These are phyloP conservation scores for Tinamus major DNA, from an alignment of 2,797 vertebrate species.

Conservation along the genomic window DNA sequence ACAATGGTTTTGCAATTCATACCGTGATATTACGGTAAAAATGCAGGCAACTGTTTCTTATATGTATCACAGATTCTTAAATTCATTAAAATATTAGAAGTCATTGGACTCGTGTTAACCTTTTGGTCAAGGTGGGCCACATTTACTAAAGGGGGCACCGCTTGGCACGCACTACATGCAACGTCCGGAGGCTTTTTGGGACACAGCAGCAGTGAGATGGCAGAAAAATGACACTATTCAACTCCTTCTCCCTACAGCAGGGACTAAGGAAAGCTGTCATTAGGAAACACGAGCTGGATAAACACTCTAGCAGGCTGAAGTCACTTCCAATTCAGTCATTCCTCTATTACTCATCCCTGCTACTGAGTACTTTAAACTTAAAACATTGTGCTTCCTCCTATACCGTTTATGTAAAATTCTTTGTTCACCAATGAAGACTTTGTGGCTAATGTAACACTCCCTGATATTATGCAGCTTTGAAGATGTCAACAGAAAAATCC, in stretches of 20 bases:
- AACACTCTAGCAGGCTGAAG: background rate
- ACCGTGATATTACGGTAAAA: background rate
- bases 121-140: background rate
- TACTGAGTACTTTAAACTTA: background rate
- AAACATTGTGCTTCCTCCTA: background rate
- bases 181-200: background rate
- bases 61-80: background rate
- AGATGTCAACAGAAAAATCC: background rate
- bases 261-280: background rate
- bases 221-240: background rate
- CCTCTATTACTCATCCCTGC: background rate
- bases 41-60: background rate
- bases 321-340: background rate
- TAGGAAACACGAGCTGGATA: background rate
- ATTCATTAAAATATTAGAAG: background rate
- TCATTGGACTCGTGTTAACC: background rate
- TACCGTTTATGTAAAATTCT: background rate
- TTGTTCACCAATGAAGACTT: background rate
- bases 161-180: background rate
- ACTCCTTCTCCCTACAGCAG: background rate
- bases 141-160: background rate
- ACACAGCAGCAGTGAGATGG: background rate
- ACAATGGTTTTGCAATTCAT: background rate
- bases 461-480: background rate
- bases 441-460: background rate